These are phyloP conservation scores for Saguinus midas DNA, from an alignment of 2,113 vertebrate species.

Conservation along the genomic window DNA sequence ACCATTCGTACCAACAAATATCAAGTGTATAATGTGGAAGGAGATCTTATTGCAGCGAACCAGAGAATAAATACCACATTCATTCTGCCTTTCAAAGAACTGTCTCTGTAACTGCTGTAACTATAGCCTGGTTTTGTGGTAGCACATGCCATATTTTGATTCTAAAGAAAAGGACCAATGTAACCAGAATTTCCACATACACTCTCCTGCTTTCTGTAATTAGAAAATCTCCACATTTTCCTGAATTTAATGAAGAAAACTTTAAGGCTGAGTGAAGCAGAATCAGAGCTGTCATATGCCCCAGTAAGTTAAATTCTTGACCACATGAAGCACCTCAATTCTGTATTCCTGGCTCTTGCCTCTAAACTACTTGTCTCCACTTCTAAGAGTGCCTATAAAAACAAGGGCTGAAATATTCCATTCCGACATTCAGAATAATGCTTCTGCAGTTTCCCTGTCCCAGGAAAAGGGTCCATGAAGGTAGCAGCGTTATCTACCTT, in stretches of 20 bases:
- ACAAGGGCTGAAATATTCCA: conserved; percentile 26
- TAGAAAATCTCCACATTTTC: conserved; percentile 55
- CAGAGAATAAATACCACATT: conserved; percentile 61
- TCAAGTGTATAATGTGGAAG: conserved; percentile 44
- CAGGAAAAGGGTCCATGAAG: not conserved
- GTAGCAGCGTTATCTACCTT: not conserved
- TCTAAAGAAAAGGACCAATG: conserved; percentile 36
- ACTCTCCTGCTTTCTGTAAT: not conserved
- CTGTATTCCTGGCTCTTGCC: not conserved
- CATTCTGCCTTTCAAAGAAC: conserved; percentile 70
- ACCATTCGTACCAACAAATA: conserved; percentile 67
- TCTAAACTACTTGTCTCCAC: not conserved
- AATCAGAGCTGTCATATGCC: not conserved
- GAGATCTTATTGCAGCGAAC: conserved; percentile 39
- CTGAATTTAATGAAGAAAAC: conserved; percentile 50
- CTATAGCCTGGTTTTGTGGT: conserved; percentile 69
- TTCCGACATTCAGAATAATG: not conserved
- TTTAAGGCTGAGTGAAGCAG: not conserved
- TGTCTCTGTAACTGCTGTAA: conserved; percentile 72
- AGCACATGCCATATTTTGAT: conserved; percentile 47
- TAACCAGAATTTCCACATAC: conserved; percentile 13
- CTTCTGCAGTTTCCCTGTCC: not conserved
- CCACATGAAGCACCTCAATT: not conserved
- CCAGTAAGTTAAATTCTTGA: conserved; percentile 32
- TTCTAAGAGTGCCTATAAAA: not conserved